A percentile compares a stretch with the other conserved stretches of the same genome.
Evolutionary conservation across 2,113 vertebrate genomes (phyloP).

Genomic region (Xiphophorus couchianus): DNA sequence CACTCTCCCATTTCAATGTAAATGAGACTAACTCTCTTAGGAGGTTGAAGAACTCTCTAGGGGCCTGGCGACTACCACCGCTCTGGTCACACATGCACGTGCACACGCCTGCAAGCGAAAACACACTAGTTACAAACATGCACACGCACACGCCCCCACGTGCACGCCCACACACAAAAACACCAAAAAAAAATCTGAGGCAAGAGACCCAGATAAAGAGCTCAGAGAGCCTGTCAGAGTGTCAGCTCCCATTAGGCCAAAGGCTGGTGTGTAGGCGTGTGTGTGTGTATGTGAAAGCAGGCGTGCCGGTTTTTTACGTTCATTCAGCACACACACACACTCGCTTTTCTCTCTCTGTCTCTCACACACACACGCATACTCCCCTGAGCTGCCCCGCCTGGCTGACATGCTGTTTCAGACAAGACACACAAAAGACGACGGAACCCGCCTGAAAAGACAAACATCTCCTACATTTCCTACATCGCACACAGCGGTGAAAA

Average conservation of each 20-base stretch:
- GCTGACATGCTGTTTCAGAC: conserved; percentile 78
- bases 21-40: conserved; percentile 83
- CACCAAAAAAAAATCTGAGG: conserved; percentile 49
- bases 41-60: conserved; percentile 80
- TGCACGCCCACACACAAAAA: conserved; percentile 42
- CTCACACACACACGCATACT: conserved; percentile 54
- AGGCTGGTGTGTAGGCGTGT: conserved; percentile 72
- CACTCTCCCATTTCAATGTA: conserved; percentile 85
- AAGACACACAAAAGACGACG: conserved; percentile 77
- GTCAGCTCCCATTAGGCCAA: conserved; percentile 81
- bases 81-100: conserved; percentile 68
- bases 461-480: conserved; percentile 79
- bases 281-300: conserved; percentile 77
- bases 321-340: conserved; percentile 67
- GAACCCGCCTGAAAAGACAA: conserved; percentile 75
- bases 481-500: conserved; percentile 53
- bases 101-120: conserved; percentile 32
- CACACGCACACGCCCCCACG: conserved; percentile 35
- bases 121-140: conserved; percentile 41
- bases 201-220: conserved; percentile 80
- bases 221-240: conserved; percentile 81
- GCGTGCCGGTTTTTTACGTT: conserved; percentile 72
- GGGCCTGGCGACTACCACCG: conserved; percentile 73
- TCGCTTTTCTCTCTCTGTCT: conserved; percentile 35
- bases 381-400: conserved; percentile 70